phyloP scores from a whole-genome alignment of 2,888 invertebrate genomes.

The Ceraclea dissimilis region DNA sequence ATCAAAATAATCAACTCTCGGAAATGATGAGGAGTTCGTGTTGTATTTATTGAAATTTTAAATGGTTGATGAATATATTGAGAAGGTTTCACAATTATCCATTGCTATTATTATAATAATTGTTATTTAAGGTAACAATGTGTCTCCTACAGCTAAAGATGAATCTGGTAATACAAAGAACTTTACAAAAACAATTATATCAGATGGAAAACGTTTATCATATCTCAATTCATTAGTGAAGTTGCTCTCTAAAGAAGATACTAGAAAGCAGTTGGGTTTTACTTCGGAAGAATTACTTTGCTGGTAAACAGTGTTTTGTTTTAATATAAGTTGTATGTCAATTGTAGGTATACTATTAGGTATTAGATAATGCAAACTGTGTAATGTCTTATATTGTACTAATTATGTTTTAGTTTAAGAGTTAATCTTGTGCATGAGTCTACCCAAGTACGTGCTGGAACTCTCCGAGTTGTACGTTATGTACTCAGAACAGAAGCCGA shows the following conservation, averaged over 20 bases:
- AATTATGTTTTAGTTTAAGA: slow-evolving; percentile 67
- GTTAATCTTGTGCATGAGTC: slow-evolving; percentile 78
- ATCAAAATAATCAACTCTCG: no score
- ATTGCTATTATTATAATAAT: background rate
- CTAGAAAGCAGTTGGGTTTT: slow-evolving; percentile 58
- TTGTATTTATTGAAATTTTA: no score
- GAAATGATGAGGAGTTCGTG: no score
- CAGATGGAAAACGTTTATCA: slow-evolving; percentile 72
- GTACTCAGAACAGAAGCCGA: slow-evolving; percentile 71
- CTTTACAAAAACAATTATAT: slow-evolving; percentile 36
- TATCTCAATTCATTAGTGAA: slow-evolving; percentile 86
- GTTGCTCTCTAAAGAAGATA: slow-evolving; percentile 59
- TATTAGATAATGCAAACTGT: background rate
- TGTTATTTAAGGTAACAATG: slow-evolving; percentile 32
- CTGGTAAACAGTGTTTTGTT: slow-evolving; percentile 64
- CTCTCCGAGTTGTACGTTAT: slow-evolving; percentile 80
- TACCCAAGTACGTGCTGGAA: slow-evolving; percentile 83
- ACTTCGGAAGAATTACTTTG: slow-evolving; percentile 72
- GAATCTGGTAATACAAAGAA: slow-evolving; percentile 52
- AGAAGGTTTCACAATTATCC: no score
- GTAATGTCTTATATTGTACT: background rate
- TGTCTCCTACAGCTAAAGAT: slow-evolving; percentile 45
- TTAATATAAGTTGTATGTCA: no score
- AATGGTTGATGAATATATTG: no score
- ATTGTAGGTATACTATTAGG: background rate